Evolutionary conservation across 1,140 invertebrate species (phyloP).

Genomic region (Lepidotrigona ventralis): DNA sequence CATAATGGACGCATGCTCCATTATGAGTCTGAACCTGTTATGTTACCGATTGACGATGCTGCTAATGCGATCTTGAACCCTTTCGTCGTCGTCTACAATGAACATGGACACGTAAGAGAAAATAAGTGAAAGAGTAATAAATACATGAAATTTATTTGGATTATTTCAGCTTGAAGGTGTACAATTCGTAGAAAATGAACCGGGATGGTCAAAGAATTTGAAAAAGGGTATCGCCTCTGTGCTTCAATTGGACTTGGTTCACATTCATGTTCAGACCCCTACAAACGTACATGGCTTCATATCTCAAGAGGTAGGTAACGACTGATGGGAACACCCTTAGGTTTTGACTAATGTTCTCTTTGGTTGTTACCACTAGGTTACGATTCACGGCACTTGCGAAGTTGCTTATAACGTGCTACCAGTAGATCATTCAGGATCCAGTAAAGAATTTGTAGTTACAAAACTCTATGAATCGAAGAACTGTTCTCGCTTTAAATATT

Average conservation of each 20-base stretch:
- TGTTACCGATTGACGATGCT: slow-evolving; percentile 50
- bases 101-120: slow-evolving; percentile 61
- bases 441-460: slow-evolving; percentile 55
- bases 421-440: slow-evolving; percentile 24
- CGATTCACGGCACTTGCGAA: slow-evolving; percentile 71
- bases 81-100: slow-evolving; percentile 70
- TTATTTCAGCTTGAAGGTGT: slow-evolving; percentile 64
- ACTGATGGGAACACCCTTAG: slow-evolving; percentile 76
- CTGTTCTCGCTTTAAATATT: slow-evolving; percentile 64
- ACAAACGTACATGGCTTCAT: slow-evolving; percentile 64
- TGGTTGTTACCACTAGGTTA: slow-evolving; percentile 81
- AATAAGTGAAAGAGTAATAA: not conserved
- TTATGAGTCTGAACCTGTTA: slow-evolving; percentile 10
- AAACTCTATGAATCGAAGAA: slow-evolving; percentile 66
- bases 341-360: slow-evolving; percentile 79
- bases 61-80: slow-evolving; percentile 64
- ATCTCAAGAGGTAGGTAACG: slow-evolving; percentile 77
- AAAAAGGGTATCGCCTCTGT: slow-evolving; percentile 74
- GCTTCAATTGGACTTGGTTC: slow-evolving; percentile 70
- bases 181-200: slow-evolving; percentile 63
- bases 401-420: slow-evolving; percentile 68
- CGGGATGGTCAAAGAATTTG: slow-evolving; percentile 72
- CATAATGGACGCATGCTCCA: slow-evolving; percentile 66
- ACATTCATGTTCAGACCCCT: slow-evolving; percentile 48
- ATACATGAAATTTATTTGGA: not conserved